Evolutionary conservation across 2,888 invertebrate genomes (phyloP), one percentile per base, ranked within the genome.

Genomic region (Thereva unica): DNA sequence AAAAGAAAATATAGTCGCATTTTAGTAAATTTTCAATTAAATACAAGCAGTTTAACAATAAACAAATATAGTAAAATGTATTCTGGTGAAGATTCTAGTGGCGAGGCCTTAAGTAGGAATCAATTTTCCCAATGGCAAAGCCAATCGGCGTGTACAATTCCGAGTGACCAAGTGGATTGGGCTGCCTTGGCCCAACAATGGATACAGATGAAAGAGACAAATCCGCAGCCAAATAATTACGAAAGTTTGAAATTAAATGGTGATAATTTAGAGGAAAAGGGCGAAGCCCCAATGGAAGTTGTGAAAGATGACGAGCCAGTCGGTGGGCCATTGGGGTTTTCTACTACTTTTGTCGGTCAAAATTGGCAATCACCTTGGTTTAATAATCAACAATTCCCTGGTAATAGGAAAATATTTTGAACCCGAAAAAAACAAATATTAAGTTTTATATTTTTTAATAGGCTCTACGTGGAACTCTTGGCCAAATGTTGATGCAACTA

Each of bases 151-250:
- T 93, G 91, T 80, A 90, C 91, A 80, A 85, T 92, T 80, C 87
- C 90, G 73, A 89, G 88, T 75, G 93, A 91, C 78, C 87, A 91
- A 82, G 96, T 97, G 68, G 97, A 97, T 80, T 97, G 97, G 97
- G 97, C 96, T 8, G 90, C 93, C 40, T 83, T 97, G 75, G 97
- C 97, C 37, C 95, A 97, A 78, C 96, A 97, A 86, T 97, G 97
- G 97, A 97, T 97, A 73, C 92, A 92, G 78, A 95, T 95, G 94
- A 93, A 95, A 77, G 92, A 92, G 40, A 68, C 67, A 45, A 86
- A 87, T 7, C 87, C 88, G 4, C 84, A 87, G 0, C 77, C 78
- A 5, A 73, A 80, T 35, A 77, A 79, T 37, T 71, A 73, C 68
- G 69, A 68, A 7, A 67, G 71, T 10, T 12, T 45, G 44, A n/a